Evolutionary conservation across 2,888 invertebrate species (phyloP).

Genomic region (Sesamia inferens): DNA sequence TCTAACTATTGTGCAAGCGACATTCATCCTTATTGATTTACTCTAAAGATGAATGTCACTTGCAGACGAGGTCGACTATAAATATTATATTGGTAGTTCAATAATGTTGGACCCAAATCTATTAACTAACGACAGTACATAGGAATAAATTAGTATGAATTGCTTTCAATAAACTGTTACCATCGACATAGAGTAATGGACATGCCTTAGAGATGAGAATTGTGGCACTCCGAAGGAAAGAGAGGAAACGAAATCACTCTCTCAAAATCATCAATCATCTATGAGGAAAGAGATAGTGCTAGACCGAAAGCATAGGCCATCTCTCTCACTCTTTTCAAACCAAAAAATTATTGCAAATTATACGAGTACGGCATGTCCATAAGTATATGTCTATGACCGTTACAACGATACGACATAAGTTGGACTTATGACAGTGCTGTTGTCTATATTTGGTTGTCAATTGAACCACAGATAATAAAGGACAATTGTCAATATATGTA

Average conservation of each 20-base stretch:
- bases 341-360: too few relatives aligned
- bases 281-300: too few relatives aligned
- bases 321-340: too few relatives aligned
- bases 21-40: background rate
- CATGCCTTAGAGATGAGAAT: too few relatives aligned
- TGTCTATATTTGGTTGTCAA: constrained; percentile 30
- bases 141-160: constrained; percentile 15
- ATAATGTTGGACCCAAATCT: constrained; percentile 1
- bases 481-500: constrained; percentile 9
- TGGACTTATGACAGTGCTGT: background rate
- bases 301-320: too few relatives aligned
- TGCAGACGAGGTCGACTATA: background rate
- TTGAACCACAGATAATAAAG: constrained; percentile 6
- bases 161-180: background rate
- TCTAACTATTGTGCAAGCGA: background rate
- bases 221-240: too few relatives aligned
- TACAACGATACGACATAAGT: constrained; percentile 3
- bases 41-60: too few relatives aligned
- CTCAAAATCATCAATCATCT: too few relatives aligned
- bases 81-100: background rate
- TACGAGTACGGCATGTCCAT: too few relatives aligned
- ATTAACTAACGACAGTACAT: background rate
- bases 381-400: too few relatives aligned
- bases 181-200: too few relatives aligned
- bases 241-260: too few relatives aligned